A percentile compares a stretch with the other conserved stretches of the same genome.
Conservation (phyloP, 2,113 vertebrate species). For the Cephalopterus ornatus region DNA sequence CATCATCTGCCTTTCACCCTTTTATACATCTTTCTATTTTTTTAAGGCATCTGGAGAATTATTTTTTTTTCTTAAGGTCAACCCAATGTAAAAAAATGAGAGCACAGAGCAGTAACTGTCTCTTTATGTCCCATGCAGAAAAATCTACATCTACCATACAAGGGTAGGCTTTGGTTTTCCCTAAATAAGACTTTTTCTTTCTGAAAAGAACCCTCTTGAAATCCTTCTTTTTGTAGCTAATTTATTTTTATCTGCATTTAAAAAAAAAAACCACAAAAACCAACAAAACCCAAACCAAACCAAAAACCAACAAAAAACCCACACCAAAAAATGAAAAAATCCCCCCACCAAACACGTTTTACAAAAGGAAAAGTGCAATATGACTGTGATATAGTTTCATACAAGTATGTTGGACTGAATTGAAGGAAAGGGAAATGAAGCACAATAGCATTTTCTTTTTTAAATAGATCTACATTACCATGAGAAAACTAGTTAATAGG, state of each 20-base stretch:
- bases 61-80: background rate
- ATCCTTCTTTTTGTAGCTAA: background rate
- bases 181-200: background rate
- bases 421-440: background rate
- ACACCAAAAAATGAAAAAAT: background rate
- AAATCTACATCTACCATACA: background rate
- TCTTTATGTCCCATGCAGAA: background rate
- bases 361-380: background rate
- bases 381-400: background rate
- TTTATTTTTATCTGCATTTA: background rate
- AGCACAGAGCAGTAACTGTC: background rate
- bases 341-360: background rate
- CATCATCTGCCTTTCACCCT: background rate
- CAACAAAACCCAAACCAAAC: background rate
- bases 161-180: background rate
- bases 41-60: background rate
- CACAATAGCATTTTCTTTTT: background rate
- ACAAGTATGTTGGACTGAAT: background rate
- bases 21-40: background rate
- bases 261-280: background rate
- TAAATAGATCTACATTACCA: background rate
- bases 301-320: background rate
- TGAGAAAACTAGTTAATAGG: constrained; percentile 22
- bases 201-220: background rate
- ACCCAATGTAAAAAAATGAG: background rate